Base-by-base conservation (phyloP, 1,140 invertebrate genomes). In the Panulirus ornatus region DNA sequence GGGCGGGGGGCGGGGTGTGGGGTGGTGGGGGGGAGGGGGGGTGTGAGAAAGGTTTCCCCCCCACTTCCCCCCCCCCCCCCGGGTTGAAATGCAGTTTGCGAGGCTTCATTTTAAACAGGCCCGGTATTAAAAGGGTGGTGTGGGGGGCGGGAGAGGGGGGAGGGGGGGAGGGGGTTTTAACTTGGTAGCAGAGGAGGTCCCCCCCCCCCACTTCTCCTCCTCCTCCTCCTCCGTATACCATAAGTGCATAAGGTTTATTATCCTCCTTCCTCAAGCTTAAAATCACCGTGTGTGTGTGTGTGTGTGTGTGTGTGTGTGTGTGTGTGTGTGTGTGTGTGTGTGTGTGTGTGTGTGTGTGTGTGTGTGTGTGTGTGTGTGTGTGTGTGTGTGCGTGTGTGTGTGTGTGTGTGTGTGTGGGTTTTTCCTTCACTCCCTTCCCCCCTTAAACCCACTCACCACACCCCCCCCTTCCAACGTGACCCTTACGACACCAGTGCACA, bases 181-280 rank as follows among this genome's bases (percentile, higher is more conserved):
- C n/a, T n/a, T n/a, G n/a, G n/a, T n/a, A n/a, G n/a, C n/a, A n/a
- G n/a, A n/a, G n/a, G n/a, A n/a, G n/a, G n/a, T n/a, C 76, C 76
- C 51, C 76, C 3, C 51, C 42, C 76, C 47, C 78, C 54, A 51
- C 76, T 19, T 30, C 42, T 42, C 78, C 38, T 79, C 44, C 44
- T 79, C 76, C 47, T 36, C 47, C 47, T 81, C 78, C 78, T 58
- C 78, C 44, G 22, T 66, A 27, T 5, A 8, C 63, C 30, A 66
- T n/a, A n/a, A 66, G 22, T 3, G 63, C 22, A n/a, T 66, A 66
- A 66, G 3, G 22, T 19, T 66, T 6, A 27, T 66, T 66, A 66
- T 66, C 63, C 22, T 22, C 30, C 63, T 3, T 6, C 30, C 30
- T 22, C 5, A 3, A 3, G 22, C 63, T 6, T 19, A 27, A 27